phyloP scores from a whole-genome alignment of 2,888 invertebrate genomes.

The Tipula confusa region DNA sequence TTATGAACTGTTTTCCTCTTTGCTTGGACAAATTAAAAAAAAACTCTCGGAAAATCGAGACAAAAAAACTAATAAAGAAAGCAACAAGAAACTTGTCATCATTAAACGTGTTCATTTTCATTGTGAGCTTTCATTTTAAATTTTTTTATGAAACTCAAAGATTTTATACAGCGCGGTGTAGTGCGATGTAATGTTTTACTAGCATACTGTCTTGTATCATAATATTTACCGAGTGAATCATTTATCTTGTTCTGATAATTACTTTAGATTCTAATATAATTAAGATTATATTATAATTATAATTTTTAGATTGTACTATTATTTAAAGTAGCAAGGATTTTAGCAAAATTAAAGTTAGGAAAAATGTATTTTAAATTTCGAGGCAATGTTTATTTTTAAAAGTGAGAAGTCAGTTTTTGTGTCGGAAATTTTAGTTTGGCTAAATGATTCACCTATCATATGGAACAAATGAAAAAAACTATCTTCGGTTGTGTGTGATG shows the following conservation, averaged over 20 bases:
- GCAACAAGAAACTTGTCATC: conserved; percentile 30
- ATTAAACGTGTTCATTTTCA: conserved; percentile 26
- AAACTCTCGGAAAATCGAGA: neutral
- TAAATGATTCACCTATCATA: too few relatives aligned
- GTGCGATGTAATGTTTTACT: neutral
- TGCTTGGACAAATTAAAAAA: neutral
- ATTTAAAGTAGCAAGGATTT: too few relatives aligned
- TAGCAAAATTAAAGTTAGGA: too few relatives aligned
- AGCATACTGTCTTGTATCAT: neutral
- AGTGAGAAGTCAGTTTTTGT: too few relatives aligned
- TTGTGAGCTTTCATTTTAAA: neutral
- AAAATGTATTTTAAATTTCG: too few relatives aligned
- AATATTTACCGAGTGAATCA: too few relatives aligned
- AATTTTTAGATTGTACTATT: too few relatives aligned
- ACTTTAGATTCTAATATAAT: too few relatives aligned
- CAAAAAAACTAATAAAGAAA: neutral
- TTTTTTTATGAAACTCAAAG: neutral
- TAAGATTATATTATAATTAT: too few relatives aligned
- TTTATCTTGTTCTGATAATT: too few relatives aligned
- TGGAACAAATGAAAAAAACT: neutral
- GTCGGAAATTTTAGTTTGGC: too few relatives aligned
- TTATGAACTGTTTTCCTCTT: neutral
- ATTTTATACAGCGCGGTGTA: neutral
- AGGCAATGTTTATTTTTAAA: too few relatives aligned
- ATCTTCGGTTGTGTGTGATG: neutral